These are phyloP conservation scores for Malachius bipustulatus DNA, from an alignment of 2,888 invertebrate genomes.

Conservation along the genomic window DNA sequence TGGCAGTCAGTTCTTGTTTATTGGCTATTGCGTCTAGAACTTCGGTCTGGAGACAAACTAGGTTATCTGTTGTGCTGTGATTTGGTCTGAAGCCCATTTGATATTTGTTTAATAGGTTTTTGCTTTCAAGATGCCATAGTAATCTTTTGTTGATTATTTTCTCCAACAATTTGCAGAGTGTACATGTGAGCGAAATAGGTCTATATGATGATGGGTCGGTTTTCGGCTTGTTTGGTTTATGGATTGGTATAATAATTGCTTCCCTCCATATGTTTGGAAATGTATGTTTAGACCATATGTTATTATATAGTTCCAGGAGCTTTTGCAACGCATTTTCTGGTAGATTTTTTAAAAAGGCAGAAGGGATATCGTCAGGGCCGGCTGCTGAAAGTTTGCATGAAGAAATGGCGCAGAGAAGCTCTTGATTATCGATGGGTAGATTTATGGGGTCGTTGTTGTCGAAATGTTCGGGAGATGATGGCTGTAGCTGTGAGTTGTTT, in stretches of 20 bases:
- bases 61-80: too few relatives aligned
- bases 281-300: slow-evolving; percentile 6
- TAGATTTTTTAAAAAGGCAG: slow-evolving; percentile 5
- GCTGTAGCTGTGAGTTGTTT: too few relatives aligned
- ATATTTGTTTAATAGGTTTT: neutral
- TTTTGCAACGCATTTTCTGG: slow-evolving; percentile 5
- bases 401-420: too few relatives aligned
- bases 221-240: too few relatives aligned
- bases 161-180: neutral
- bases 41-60: too few relatives aligned
- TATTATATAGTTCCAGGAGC: slow-evolving; percentile 9
- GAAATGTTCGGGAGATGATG: too few relatives aligned
- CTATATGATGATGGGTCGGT: neutral
- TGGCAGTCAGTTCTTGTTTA: slow-evolving; percentile 9
- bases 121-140: neutral
- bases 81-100: slow-evolving; percentile 13
- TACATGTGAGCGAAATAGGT: neutral
- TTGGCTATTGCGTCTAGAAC: slow-evolving; percentile 11
- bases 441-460: too few relatives aligned
- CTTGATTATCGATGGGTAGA: too few relatives aligned
- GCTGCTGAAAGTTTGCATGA: slow-evolving; percentile 5
- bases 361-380: slow-evolving; percentile 8
- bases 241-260: too few relatives aligned
- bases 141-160: slow-evolving; percentile 1
- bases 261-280: slow-evolving; percentile 8